Evolutionary conservation across 1,140 invertebrate genomes (phyloP).

Genomic region (Euglossa dilemma): DNA sequence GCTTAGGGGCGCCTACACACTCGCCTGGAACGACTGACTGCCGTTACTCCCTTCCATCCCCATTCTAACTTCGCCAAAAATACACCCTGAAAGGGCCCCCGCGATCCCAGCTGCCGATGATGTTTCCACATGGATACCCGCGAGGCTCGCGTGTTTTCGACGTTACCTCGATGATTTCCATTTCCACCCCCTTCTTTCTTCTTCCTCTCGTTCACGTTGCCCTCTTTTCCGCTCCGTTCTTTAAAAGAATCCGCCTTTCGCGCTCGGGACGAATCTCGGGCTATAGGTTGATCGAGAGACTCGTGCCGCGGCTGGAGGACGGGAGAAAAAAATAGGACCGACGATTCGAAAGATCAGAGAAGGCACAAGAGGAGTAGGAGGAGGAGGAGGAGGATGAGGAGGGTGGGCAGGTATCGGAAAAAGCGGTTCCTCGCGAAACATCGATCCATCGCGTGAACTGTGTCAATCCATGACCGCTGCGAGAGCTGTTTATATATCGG

Average conservation of each 20-base stretch:
- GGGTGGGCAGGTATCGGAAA: background rate
- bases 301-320: too few species aligned
- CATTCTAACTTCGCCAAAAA: constrained; percentile 53
- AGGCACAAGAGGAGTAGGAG: too few species aligned
- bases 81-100: constrained; percentile 65
- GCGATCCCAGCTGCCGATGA: constrained; percentile 81
- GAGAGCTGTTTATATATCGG: constrained; percentile 9
- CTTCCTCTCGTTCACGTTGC: constrained; percentile 9
- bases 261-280: too few species aligned
- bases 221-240: constrained; percentile 13
- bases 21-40: constrained; percentile 71
- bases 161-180: constrained; percentile 73
- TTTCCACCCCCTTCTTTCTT: constrained; percentile 7
- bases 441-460: constrained; percentile 32
- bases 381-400: too few species aligned
- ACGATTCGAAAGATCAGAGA: background rate
- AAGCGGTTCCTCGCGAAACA: constrained; percentile 15
- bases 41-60: constrained; percentile 56
- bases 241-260: background rate
- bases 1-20: constrained; percentile 74
- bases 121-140: constrained; percentile 81
- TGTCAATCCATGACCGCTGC: constrained; percentile 18
- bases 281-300: too few species aligned
- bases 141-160: constrained; percentile 82
- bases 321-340: background rate